Conservation (phyloP, 1,140 invertebrate species). For the Frieseomelitta varia region DNA sequence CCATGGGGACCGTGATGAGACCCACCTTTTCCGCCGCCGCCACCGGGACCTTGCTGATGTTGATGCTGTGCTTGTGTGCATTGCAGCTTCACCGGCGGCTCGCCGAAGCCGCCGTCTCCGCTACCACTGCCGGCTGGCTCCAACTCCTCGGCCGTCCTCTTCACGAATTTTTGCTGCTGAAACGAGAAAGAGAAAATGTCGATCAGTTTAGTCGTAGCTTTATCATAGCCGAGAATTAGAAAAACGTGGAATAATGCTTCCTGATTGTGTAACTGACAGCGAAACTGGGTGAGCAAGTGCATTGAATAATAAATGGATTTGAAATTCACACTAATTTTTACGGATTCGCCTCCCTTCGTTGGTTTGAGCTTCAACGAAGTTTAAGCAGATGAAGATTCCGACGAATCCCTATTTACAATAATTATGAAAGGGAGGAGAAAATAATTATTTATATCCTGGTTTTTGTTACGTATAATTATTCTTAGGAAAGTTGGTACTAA, state of each 20-base stretch:
- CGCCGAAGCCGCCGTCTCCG: conserved; percentile 83
- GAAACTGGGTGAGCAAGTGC: neutral
- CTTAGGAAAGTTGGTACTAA: neutral
- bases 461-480: neutral
- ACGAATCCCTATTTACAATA: neutral
- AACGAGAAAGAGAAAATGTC: conserved; percentile 73
- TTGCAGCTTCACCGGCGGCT: conserved; percentile 90
- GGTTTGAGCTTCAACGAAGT: neutral
- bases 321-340: conserved; percentile 42
- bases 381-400: neutral
- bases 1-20: conserved; percentile 73
- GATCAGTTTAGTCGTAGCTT: neutral
- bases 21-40: conserved; percentile 64
- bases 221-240: no score
- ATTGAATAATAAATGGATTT: no score
- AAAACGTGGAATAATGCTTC: no score
- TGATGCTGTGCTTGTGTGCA: conserved; percentile 84
- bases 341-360: neutral
- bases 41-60: conserved; percentile 68
- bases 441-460: neutral
- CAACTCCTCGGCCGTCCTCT: conserved; percentile 88
- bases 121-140: conserved; percentile 82
- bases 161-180: conserved; percentile 92
- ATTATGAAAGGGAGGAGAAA: neutral
- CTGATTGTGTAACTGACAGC: neutral